Percentiles rank a stretch among this genome's conserved stretches.
These are phyloP conservation scores for Heliangelus exortis DNA, from an alignment of 2,797 vertebrate species.

Conservation along the genomic window DNA sequence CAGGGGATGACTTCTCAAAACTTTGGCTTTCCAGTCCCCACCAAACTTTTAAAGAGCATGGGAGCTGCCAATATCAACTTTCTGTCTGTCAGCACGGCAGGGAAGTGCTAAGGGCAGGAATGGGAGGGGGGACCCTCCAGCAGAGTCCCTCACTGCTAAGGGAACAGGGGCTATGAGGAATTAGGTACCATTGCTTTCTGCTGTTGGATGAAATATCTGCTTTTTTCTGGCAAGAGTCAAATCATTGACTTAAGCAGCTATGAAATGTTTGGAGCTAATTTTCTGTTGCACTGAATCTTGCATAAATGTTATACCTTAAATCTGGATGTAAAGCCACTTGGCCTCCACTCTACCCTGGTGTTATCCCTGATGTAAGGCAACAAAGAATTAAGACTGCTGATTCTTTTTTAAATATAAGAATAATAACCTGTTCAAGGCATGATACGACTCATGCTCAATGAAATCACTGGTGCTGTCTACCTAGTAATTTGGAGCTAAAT, in stretches of 20 bases:
- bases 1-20: neutral
- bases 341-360: neutral
- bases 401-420: constrained; percentile 15
- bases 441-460: neutral
- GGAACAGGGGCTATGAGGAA: neutral
- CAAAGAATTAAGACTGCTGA: neutral
- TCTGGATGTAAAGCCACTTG: neutral
- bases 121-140: neutral
- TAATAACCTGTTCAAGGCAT: neutral
- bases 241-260: neutral
- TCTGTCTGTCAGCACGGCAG: neutral
- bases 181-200: neutral
- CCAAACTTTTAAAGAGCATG: neutral
- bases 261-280: neutral
- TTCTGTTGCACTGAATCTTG: neutral
- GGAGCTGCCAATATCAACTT: neutral
- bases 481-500: constrained; percentile 40
- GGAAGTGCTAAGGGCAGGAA: neutral
- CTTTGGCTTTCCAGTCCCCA: neutral
- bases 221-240: neutral
- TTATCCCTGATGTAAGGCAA: neutral
- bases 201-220: neutral
- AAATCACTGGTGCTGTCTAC: constrained; percentile 3
- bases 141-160: neutral
- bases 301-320: neutral